Conservation (phyloP, 2,888 invertebrate species). For the Drosophila rellima region DNA sequence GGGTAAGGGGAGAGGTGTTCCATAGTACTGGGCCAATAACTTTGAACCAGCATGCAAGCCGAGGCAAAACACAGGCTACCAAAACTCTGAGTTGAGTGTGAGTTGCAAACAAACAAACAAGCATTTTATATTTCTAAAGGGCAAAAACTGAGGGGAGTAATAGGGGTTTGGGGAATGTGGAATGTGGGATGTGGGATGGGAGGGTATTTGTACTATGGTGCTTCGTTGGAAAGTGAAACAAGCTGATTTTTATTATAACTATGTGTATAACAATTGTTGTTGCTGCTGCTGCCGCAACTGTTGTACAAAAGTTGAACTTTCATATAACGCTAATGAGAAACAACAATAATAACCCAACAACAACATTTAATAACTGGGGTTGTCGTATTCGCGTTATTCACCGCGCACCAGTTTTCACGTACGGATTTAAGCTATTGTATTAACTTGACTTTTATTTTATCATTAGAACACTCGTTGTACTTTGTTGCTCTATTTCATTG, state of each 20-base stretch:
- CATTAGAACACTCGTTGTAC: conserved; percentile 66
- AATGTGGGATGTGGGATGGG: too few relatives aligned
- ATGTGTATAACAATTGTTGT: conserved; percentile 67
- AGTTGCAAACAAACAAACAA: conserved; percentile 48
- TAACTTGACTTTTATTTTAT: conserved; percentile 81
- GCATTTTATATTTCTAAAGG: too few relatives aligned
- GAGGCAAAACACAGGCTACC: conserved; percentile 24
- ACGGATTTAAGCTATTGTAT: conserved; percentile 74
- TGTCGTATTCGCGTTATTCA: conserved; percentile 68
- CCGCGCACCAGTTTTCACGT: conserved; percentile 63
- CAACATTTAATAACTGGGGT: conserved; percentile 65
- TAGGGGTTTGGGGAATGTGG: too few relatives aligned
- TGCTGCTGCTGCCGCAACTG: conserved; percentile 41
- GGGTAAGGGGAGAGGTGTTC: background rate
- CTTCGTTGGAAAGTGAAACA: conserved; percentile 64
- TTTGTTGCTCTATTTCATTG: conserved; percentile 56
- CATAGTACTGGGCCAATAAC: conserved; percentile 52
- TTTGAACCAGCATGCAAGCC: conserved; percentile 73
- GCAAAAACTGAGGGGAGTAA: too few relatives aligned
- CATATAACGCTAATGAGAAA: conserved; percentile 71
- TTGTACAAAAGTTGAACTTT: conserved; percentile 77
- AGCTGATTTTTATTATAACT: conserved; percentile 77
- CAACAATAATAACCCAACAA: conserved; percentile 30
- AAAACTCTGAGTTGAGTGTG: conserved; percentile 44
- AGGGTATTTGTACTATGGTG: conserved; percentile 31